Evolutionary conservation across 2,113 vertebrate species (phyloP).

Genomic region (Oncorhynchus clarkii): DNA sequence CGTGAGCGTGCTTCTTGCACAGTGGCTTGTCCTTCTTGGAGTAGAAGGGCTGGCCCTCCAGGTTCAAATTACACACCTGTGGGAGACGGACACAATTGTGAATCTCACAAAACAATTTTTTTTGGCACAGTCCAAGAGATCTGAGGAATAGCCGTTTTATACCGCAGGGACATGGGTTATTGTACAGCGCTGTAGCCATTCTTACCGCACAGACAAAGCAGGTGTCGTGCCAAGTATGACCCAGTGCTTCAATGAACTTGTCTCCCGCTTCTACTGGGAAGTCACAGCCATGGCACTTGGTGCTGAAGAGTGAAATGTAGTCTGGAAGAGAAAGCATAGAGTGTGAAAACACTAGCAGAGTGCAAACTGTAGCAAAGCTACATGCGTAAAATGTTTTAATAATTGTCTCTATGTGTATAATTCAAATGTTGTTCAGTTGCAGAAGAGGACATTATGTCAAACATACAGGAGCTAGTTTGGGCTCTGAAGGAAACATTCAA

Average conservation of each 20-base stretch:
- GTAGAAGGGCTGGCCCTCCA: conserved; percentile 98
- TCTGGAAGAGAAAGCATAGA: neutral
- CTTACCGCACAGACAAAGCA: conserved; percentile 92
- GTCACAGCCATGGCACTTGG: conserved; percentile 98
- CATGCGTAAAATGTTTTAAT: too few species aligned
- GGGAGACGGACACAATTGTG: neutral
- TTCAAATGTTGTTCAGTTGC: too few species aligned
- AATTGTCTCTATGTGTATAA: too few species aligned
- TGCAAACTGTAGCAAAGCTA: too few species aligned
- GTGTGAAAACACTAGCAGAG: too few species aligned
- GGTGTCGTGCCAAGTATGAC: conserved; percentile 97
- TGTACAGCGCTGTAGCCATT: too few species aligned
- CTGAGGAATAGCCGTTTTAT: neutral
- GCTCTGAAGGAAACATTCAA: too few species aligned
- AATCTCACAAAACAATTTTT: neutral
- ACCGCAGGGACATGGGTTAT: neutral
- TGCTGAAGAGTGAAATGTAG: conserved; percentile 95
- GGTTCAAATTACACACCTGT: conserved; percentile 95
- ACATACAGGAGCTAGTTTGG: too few species aligned
- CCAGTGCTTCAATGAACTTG: conserved; percentile 98
- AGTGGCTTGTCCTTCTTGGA: conserved; percentile 98
- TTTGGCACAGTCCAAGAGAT: neutral
- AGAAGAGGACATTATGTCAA: too few species aligned
- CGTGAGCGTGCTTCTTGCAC: conserved; percentile 98
- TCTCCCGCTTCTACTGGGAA: conserved; percentile 98